Evolutionary conservation across 2,797 vertebrate species (phyloP).

Genomic region (Todus mexicanus): DNA sequence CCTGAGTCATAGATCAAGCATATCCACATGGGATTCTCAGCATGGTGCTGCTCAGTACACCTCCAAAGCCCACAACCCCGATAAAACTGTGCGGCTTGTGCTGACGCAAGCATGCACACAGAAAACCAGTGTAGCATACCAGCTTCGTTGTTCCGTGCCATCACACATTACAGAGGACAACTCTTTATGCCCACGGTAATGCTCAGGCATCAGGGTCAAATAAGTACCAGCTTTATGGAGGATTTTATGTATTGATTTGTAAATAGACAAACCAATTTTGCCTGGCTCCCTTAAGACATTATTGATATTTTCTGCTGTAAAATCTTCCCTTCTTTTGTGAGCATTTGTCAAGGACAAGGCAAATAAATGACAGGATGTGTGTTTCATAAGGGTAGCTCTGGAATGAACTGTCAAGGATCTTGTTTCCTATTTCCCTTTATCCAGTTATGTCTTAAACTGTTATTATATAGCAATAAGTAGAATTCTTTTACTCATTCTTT

Average conservation of each 20-base stretch:
- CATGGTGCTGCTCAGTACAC: not conserved
- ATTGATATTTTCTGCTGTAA: slow-evolving; percentile 28
- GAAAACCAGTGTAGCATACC: not conserved
- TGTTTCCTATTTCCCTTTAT: not conserved
- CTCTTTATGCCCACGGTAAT: not conserved
- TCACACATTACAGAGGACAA: not conserved
- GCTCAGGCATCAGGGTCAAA: not conserved
- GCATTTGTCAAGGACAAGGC: slow-evolving; percentile 27
- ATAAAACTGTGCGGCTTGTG: fast-evolving
- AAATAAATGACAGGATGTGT: not conserved
- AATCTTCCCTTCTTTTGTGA: not conserved
- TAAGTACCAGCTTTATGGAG: slow-evolving; percentile 14
- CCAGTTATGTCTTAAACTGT: not conserved
- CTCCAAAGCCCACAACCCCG: not conserved
- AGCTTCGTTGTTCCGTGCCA: not conserved
- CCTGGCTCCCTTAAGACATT: not conserved
- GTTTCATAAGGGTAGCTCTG: not conserved
- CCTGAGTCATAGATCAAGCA: not conserved
- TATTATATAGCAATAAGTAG: not conserved
- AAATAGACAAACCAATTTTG: slow-evolving; percentile 41
- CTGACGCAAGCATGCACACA: not conserved
- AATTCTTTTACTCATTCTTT: not conserved
- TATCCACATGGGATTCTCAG: not conserved
- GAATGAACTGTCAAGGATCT: not conserved
- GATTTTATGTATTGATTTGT: slow-evolving; percentile 54